Evolutionary conservation across 2,113 vertebrate species (phyloP).

Genomic region (Hylia prasina): DNA sequence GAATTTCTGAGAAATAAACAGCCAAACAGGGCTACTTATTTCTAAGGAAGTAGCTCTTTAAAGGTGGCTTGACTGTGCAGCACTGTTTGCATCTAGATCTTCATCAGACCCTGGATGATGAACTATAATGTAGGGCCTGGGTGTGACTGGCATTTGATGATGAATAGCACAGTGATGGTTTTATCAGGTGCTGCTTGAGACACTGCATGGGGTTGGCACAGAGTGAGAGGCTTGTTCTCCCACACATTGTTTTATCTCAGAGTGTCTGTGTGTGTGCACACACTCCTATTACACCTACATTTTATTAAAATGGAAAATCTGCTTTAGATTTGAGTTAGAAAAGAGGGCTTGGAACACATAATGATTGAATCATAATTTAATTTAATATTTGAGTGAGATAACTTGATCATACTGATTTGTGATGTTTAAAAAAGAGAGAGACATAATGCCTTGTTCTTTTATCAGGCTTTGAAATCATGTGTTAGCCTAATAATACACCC

Average conservation of each 20-base stretch:
- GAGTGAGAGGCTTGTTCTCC: not conserved
- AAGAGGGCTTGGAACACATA: not conserved
- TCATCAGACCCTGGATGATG: not conserved
- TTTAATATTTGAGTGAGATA: not conserved
- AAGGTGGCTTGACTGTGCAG: not conserved
- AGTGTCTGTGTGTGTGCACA: not conserved
- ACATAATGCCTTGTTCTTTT: not conserved
- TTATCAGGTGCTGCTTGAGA: not conserved
- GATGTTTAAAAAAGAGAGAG: not conserved
- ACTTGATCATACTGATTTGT: not conserved
- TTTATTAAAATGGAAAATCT: not conserved
- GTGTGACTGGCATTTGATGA: not conserved
- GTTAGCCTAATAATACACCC: not conserved
- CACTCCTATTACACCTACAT: not conserved
- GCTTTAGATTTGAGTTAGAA: not conserved
- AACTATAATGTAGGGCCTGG: not conserved
- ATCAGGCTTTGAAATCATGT: not conserved
- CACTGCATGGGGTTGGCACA: fast-evolving
- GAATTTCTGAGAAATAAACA: not conserved
- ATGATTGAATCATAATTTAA: not conserved
- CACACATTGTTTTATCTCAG: not conserved
- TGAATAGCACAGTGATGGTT: not conserved
- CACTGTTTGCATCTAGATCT: not conserved
- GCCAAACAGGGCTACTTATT: not conserved
- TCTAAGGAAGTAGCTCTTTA: not conserved